Percentiles rank a stretch among this genome's conserved stretches.
Conservation (phyloP, 2,113 vertebrate species). For the Halcyon senegalensis region DNA sequence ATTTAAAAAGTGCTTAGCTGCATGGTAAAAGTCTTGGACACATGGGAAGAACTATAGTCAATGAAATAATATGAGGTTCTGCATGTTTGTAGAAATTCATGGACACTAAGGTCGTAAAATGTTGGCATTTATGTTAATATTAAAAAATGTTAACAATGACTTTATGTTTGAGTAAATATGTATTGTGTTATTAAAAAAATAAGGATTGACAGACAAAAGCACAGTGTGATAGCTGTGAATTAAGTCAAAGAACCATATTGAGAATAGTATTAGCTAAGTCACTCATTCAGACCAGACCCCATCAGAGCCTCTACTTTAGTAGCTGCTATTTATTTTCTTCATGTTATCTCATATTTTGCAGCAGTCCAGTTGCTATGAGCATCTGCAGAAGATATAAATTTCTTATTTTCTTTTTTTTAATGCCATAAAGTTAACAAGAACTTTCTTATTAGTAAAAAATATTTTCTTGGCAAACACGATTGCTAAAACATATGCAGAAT, state of each 20-base stretch:
- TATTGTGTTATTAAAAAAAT: background rate
- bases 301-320: background rate
- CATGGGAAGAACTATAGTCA: background rate
- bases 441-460: background rate
- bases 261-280: background rate
- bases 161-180: background rate
- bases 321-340: background rate
- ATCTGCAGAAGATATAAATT: background rate
- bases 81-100: background rate
- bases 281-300: background rate
- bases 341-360: background rate
- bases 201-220: background rate
- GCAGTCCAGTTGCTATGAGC: background rate
- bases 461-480: constrained; percentile 12
- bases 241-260: background rate
- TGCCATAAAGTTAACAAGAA: background rate
- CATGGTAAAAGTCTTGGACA: background rate
- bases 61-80: background rate
- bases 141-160: background rate
- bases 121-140: background rate
- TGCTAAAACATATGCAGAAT: background rate
- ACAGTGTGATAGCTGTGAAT: background rate
- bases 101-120: background rate
- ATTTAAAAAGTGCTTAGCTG: background rate
- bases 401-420: background rate